A percentile compares a stretch with the other conserved stretches of the same genome.
Evolutionary conservation across 2,888 invertebrate genomes (phyloP).

Genomic region (Lottia gigantea): DNA sequence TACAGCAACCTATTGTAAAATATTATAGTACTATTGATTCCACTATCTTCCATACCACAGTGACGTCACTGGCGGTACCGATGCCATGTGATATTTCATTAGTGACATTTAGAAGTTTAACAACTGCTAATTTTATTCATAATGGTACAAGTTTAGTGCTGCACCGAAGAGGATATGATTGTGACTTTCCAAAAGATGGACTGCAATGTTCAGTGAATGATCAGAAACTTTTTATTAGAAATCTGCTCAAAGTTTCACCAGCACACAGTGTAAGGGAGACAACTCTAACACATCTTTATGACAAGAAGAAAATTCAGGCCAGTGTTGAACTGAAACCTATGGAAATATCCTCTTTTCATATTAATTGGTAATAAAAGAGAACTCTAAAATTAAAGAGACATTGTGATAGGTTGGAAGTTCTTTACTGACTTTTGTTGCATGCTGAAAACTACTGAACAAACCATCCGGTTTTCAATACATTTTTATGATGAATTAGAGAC

Average conservation of each 20-base stretch:
- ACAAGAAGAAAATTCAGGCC: slow-evolving; percentile 33
- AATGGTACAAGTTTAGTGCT: slow-evolving; percentile 55
- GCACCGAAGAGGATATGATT: slow-evolving; percentile 54
- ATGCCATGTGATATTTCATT: slow-evolving; percentile 56
- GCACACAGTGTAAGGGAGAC: slow-evolving; percentile 42
- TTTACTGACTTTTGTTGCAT: too few relatives aligned
- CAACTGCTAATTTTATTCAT: slow-evolving; percentile 44
- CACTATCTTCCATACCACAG: slow-evolving; percentile 38
- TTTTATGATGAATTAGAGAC: too few relatives aligned
- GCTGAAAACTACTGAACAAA: too few relatives aligned
- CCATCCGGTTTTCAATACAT: too few relatives aligned
- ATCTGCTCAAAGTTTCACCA: slow-evolving; percentile 41
- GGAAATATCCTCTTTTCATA: slow-evolving; percentile 44
- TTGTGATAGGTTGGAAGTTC: too few relatives aligned
- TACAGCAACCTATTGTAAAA: slow-evolving; percentile 47
- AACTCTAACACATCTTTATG: slow-evolving; percentile 48
- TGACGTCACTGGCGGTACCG: slow-evolving; percentile 37
- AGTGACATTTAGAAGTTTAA: slow-evolving; percentile 50
- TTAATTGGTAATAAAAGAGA: slow-evolving; percentile 14
- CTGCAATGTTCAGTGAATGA: slow-evolving; percentile 39
- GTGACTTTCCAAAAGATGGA: slow-evolving; percentile 41
- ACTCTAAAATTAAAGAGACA: too few relatives aligned
- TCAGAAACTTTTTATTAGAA: slow-evolving; percentile 27
- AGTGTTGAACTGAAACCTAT: slow-evolving; percentile 43
- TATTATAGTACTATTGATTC: slow-evolving; percentile 44